Conservation (phyloP, 2,797 vertebrate species). For the Amazonetta brasiliensis region DNA sequence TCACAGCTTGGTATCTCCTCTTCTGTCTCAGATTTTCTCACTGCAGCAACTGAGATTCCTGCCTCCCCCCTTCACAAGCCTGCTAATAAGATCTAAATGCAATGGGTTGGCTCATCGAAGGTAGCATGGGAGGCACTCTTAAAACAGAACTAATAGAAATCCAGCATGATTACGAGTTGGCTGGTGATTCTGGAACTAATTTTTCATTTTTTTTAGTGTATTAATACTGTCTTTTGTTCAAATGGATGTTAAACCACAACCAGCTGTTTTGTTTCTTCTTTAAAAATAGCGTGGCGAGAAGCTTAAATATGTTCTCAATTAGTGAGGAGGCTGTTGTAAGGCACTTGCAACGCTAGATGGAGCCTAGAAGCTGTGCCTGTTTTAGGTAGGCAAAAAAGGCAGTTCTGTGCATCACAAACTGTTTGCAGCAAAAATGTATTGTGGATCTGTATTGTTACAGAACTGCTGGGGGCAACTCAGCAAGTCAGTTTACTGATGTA, state of each 20-base stretch:
- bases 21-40: not conserved
- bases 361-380: not conserved
- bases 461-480: not conserved
- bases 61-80: not conserved
- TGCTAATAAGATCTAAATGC: not conserved
- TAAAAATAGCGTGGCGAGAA: not conserved
- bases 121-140: not conserved
- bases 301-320: not conserved
- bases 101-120: not conserved
- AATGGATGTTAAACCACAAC: not conserved
- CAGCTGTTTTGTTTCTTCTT: not conserved
- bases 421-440: not conserved
- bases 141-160: not conserved
- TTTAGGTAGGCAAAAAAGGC: not conserved
- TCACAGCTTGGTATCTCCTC: conserved; percentile 45
- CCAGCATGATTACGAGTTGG: not conserved
- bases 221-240: not conserved
- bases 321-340: conserved; percentile 1
- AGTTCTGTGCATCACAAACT: not conserved
- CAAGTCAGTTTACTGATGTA: not conserved
- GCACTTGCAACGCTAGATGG: conserved; percentile 50
- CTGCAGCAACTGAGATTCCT: not conserved
- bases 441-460: not conserved
- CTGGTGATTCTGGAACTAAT: not conserved
- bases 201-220: not conserved